Evolutionary conservation across 2,888 invertebrate species (phyloP), one percentile per base, ranked within the genome.

Genomic region (Drosophila pegasa): DNA sequence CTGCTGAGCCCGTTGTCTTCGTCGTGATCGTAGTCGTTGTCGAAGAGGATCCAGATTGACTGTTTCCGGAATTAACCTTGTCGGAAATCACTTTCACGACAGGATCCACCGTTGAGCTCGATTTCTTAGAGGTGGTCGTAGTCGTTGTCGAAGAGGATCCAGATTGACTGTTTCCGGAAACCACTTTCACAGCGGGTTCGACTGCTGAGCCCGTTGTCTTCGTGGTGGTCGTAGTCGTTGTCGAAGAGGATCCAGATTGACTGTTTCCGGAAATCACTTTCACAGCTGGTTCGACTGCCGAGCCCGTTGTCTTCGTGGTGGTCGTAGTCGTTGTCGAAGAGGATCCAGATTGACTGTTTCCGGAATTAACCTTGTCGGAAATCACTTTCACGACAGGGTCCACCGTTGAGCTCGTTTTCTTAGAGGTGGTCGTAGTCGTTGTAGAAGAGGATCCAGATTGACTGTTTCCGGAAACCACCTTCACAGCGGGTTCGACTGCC

Each of bases 241-340:
- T 41, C 0, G 22, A 22, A 1, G 22, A 22, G 2, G 41, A 41
- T 41, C 41, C 41, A 14, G 41, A 41, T 22, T 41, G 41, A 8
- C 8, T 22, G 8, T 41, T 41, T 2, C n/a, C 10, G 6, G 45
- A 18, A 27, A 16, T 3, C 1, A 29, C 45, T 45, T 45, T 27
- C 14, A 35, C 37, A 1, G 22, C 14, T 0, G 65, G 59, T 0
- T 27, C 22, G 0, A 0, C 25, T 0, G 40, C 4, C 8, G 47
- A 3, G 0, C 2, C 22, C 1, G 67, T 33, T 35, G 33, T 33
- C 9, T 54, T 27, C 14, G 59, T 18, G 3, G 43, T 60, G 2
- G 41, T 45, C 2, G 60, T 54, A 3, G 59, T 60, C 9, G 48
- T 38, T 18, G 38, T 18, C 2, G 10, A 38, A 38, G 38, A 37